These are phyloP conservation scores for Leucoraja ocellata DNA, from an alignment of 2,797 vertebrate species.

Conservation along the genomic window DNA sequence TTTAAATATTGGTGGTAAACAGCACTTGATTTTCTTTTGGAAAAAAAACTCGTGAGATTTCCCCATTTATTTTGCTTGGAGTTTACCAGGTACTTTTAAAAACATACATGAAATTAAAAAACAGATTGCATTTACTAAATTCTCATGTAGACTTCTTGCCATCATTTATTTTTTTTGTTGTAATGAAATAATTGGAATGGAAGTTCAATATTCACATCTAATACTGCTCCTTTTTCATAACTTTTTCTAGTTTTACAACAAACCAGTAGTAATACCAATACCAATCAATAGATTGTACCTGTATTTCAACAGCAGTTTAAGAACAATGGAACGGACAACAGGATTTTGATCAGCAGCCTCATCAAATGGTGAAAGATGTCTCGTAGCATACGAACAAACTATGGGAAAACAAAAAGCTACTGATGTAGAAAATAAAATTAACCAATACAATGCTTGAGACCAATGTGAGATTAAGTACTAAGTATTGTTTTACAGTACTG, in stretches of 20 bases:
- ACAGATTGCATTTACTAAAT: neutral
- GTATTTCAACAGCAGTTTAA: slow-evolving; percentile 90
- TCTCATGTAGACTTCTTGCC: neutral
- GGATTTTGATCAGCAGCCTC: slow-evolving; percentile 85
- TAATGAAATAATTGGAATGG: neutral
- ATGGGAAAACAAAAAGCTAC: slow-evolving; percentile 23
- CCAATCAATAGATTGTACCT: slow-evolving; percentile 60
- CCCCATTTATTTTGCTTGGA: neutral
- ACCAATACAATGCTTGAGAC: neutral
- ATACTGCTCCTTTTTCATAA: neutral
- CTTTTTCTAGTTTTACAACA: neutral
- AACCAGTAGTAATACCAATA: neutral
- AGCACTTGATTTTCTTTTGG: too few species aligned
- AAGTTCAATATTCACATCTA: neutral
- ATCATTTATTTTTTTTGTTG: neutral
- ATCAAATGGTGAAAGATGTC: slow-evolving; percentile 79
- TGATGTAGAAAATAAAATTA: neutral
- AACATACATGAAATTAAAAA: neutral
- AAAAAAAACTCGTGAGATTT: neutral
- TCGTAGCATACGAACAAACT: slow-evolving; percentile 63
- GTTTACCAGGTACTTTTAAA: neutral
- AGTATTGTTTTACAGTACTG: neutral
- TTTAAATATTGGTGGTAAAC: too few species aligned
- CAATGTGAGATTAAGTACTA: neutral
- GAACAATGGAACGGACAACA: slow-evolving; percentile 79